Evolutionary conservation across 2,113 vertebrate species (phyloP), one percentile per base, ranked within the genome.

Genomic region (Calyptomena viridis): DNA sequence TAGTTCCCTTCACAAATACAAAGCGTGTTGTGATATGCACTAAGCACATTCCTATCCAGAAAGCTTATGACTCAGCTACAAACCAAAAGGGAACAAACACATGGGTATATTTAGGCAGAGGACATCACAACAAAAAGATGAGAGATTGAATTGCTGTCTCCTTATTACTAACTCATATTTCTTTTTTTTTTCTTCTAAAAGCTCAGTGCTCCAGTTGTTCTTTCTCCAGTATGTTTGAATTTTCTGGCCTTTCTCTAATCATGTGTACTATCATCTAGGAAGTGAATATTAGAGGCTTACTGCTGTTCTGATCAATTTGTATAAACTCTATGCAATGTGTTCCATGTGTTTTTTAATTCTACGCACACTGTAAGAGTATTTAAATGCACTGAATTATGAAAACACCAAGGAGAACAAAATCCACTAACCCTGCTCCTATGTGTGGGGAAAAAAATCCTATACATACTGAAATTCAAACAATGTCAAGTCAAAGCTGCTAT

Each of bases 1-100:
- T 5, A 62, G 30, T 14, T 88, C 35, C 35, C 14, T 55, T 74
- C 14, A 15, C 17, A 24, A 60, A 40, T 21, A 27, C 0, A 0
- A 83, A 68, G 13, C 18, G 6, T 73, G 11, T 37, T 52, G 25
- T 44, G 33, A 39, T 47, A 47, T 0, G 1, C 27, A 33, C 11
- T 53, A 40, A 58, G 10, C 7, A 37, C 13, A 23, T 42, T 67
- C 25, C 6, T 80, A 5, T 9, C 28, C 25, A 19, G 18, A 76
- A 62, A 63, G 6, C 5, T 79, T 63, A 67, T 74, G 12, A 31
- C 24, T 44, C 39, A 67, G 8, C 14, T 62, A 46, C 49, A 60
- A 71, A 27, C 3, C 31, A 27, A 72, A 25, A 49, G 8, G 20
- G 33, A 47, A 12, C 12, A 87, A 49, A 63, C 6, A 49, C 3